phyloP scores from a whole-genome alignment of 2,797 vertebrate genomes.

The Microchirus variegatus region DNA sequence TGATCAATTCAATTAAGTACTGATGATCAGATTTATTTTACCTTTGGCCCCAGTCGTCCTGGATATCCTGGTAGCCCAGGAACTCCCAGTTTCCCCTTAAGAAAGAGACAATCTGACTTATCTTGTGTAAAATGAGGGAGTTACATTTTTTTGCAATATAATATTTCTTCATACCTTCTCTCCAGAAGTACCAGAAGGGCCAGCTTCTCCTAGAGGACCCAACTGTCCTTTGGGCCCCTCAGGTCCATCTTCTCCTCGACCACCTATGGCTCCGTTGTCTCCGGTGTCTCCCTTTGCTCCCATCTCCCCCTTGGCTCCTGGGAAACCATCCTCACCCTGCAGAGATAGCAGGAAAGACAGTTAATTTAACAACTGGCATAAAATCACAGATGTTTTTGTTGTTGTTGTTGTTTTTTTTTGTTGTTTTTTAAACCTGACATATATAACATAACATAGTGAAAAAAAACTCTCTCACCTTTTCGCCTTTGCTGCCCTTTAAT shows the following conservation, averaged over 20 bases:
- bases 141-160: neutral
- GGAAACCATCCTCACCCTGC: slow-evolving; percentile 97
- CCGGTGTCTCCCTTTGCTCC: slow-evolving; percentile 93
- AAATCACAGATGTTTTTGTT: slow-evolving; percentile 11
- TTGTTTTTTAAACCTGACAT: too few relatives aligned
- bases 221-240: slow-evolving; percentile 93
- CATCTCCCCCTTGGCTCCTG: slow-evolving; percentile 95
- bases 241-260: slow-evolving; percentile 91
- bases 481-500: slow-evolving; percentile 94
- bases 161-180: slow-evolving; percentile 86
- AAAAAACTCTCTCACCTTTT: slow-evolving; percentile 86
- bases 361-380: neutral
- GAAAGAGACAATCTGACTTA: slow-evolving; percentile 8
- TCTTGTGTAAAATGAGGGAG: neutral
- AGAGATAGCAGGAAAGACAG: neutral
- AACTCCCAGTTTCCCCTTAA: slow-evolving; percentile 88
- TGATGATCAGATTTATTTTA: slow-evolving; percentile 42
- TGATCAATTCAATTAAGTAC: neutral
- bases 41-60: slow-evolving; percentile 87
- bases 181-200: slow-evolving; percentile 85
- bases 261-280: slow-evolving; percentile 86
- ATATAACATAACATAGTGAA: neutral
- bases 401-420: too few relatives aligned
- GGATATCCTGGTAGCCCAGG: slow-evolving; percentile 90
- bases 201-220: slow-evolving; percentile 88